phyloP scores from a whole-genome alignment of 2,888 invertebrate genomes.

The Acanthosepion pharaonis region DNA sequence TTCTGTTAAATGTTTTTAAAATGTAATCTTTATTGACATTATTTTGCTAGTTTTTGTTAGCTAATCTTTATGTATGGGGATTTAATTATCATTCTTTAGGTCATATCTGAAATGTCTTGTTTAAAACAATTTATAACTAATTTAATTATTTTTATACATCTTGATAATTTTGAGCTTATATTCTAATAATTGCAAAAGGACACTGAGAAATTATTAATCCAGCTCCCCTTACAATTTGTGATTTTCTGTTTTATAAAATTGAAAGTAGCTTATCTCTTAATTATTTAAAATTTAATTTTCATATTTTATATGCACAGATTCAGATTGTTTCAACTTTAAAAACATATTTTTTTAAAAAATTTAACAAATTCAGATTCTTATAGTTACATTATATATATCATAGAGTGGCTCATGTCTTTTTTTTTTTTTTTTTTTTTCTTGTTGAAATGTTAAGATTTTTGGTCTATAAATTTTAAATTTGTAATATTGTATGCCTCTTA shows the following conservation, averaged over 20 bases:
- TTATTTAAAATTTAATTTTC: no score
- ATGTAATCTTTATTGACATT: background rate
- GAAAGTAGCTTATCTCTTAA: no score
- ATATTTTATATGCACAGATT: background rate
- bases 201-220: no score
- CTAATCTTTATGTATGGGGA: background rate
- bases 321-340: background rate
- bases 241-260: no score
- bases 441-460: background rate
- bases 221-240: no score
- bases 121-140: background rate
- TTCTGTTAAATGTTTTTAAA: background rate
- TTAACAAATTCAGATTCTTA: background rate
- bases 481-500: background rate
- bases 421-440: no score
- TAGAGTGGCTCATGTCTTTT: background rate
- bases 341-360: background rate
- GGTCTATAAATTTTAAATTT: background rate
- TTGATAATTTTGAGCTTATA: no score
- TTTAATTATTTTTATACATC: no score
- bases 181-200: no score
- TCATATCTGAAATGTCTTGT: background rate
- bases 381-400: background rate
- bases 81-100: background rate
- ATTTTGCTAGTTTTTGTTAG: background rate